Base-by-base conservation (phyloP, 2,888 invertebrate species). In the Eupelmus urozonus region DNA sequence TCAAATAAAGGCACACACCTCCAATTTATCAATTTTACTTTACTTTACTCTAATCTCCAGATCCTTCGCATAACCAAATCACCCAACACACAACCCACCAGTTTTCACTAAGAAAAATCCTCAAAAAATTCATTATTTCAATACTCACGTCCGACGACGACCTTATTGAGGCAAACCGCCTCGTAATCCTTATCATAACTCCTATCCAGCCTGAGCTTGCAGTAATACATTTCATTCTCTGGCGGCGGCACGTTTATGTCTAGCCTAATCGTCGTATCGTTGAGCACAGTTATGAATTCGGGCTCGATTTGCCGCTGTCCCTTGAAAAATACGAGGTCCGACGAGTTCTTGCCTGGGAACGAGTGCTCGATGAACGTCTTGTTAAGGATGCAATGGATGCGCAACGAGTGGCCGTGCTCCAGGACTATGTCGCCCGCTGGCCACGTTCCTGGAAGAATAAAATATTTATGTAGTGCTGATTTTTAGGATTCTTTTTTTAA, bases 331-430 rank as follows among this genome's bases (percentile, higher is more conserved):
- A 88, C 86, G 60, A 93, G 87, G 82, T 90, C 84, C 11, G 91
- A 90, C 13, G 92, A 87, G 87, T 93, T 93, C 84, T 90, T 90
- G 25, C 92, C 90, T 82, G 91, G 90, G 51, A 90, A 89, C 25
- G 90, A 87, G 0, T 88, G 87, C 60, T 90, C 88, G 79, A 86
- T 82, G 27, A 81, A 82, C 27, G 86, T 84, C 80, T 92, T 90
- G 84, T 92, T 90, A 60, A 94, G 90, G 77, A 92, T 90, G 88
- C 95, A 95, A 78, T 90, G 92, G 83, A 95, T 92, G 84, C 92
- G 92, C 83, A 95, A 88, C 1, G 94, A 91, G 25, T 92, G 85
- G 0, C 94, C 94, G 85, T 92, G 91, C 81, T 91, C 90, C 69
- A 95, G 87, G 71, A 90, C 87, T 76, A 93, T 92, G 84, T 92